Conservation (phyloP, 2,113 vertebrate genomes). For the Carlito syrichta region DNA sequence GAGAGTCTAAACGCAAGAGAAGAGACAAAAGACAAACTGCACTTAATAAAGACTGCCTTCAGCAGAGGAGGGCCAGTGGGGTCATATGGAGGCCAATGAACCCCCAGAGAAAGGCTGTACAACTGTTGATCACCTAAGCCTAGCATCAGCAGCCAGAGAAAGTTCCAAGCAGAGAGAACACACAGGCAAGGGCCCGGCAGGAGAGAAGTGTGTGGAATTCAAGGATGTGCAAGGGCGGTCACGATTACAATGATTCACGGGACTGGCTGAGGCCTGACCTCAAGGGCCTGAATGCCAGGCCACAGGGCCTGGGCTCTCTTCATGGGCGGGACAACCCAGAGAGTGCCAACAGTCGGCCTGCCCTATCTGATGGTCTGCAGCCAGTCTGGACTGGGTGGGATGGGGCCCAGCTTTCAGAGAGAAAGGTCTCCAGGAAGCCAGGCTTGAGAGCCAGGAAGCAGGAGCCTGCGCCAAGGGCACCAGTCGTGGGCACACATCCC, state of each 20-base stretch:
- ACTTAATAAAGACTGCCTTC: background rate
- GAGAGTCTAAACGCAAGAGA: background rate
- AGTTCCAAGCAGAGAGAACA: background rate
- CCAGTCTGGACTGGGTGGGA: too few relatives aligned
- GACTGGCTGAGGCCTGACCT: background rate
- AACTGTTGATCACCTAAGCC: background rate
- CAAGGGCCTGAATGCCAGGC: background rate
- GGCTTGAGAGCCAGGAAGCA: background rate
- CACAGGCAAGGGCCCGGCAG: background rate
- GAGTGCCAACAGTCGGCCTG: too few relatives aligned
- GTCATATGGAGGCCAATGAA: background rate
- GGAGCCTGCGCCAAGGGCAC: background rate
- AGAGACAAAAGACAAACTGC: background rate
- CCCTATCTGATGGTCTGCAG: background rate
- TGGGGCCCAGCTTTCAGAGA: background rate
- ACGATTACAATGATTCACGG: background rate
- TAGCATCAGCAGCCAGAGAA: background rate
- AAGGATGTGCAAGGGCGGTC: background rate
- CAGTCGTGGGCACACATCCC: rapidly evolving
- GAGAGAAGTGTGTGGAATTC: background rate
- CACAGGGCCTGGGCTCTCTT: background rate
- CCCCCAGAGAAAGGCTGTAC: too few relatives aligned
- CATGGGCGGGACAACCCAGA: background rate
- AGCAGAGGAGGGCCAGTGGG: background rate
- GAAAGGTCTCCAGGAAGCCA: background rate